Conservation (phyloP, 1,140 invertebrate species). For the Scylla paramamosain region DNA sequence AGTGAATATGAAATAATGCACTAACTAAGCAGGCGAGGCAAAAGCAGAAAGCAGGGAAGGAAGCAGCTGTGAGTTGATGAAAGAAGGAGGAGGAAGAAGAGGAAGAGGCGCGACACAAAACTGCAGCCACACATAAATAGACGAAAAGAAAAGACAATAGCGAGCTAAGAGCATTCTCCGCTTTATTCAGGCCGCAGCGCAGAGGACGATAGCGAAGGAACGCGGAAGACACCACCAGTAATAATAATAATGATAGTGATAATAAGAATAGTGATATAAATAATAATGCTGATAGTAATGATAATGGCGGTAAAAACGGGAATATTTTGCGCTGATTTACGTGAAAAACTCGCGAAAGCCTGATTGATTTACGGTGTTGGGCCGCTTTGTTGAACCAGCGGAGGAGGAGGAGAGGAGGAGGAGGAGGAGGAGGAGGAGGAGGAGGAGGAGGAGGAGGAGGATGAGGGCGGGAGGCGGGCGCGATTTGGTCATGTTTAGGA, state of each 20-base stretch:
- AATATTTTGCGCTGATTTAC: background rate
- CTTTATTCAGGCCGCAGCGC: background rate
- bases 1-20: no score
- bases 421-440: background rate
- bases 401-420: background rate
- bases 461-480: background rate
- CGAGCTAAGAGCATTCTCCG: background rate
- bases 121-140: background rate
- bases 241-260: conserved; percentile 15
- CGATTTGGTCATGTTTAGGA: background rate
- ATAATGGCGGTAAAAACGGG: background rate
- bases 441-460: conserved; percentile 9
- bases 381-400: background rate
- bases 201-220: background rate
- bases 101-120: no score
- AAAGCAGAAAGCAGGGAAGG: no score
- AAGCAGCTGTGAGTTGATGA: background rate
- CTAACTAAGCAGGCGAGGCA: no score
- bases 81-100: background rate
- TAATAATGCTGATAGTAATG: background rate
- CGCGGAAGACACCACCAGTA: background rate
- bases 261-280: background rate
- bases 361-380: background rate
- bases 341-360: background rate
- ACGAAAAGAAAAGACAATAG: background rate